Base-by-base conservation (phyloP, 2,113 vertebrate genomes). In the Rhabdomys dilectus region DNA sequence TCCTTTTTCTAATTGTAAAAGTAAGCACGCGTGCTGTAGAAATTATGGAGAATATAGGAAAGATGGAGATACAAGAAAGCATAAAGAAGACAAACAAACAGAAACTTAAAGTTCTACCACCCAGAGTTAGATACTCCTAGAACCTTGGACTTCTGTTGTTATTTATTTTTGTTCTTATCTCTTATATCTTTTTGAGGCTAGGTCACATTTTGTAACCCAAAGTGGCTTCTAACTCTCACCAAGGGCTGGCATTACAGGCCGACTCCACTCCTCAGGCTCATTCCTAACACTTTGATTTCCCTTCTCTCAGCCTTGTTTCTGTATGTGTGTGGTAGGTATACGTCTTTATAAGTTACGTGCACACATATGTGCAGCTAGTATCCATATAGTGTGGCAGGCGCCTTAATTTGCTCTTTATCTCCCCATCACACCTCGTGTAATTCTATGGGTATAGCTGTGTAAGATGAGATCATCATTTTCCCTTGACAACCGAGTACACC, bases 381-480 rank as follows among this genome's bases (percentile, higher is more conserved):
- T 73, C 88, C n/a, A 2, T 26, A 60, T 26, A 26, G 22, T 16
- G 39, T 15, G 26, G 13, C 56, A 95, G 82, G 42, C 75, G 86
- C 2, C 31, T 82, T 91, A 31, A 56, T 89, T 88, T 77, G 34
- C 5, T 91, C 64, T 80, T 60, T 15, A 36, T 56, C 17, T 84
- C 53, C 62, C 75, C 9, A 82, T 87, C 80, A 78, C 58, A 8
- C 36, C 42, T 70, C 16, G 51, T 78, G 0, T 48, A 88, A 97
- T 80, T 56, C 31, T 96, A 15, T 86, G 72, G 51, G 45, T 29
- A 72, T 19, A 89, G 31, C 89, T 94, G 66, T 82, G 22, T 80
- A 29, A 95, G 48, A 94, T 91, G 78, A 95, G 68, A 93, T 45
- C 89, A 76, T 94, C 82, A 70, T 95, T 89, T 26, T 95, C 15